These are phyloP conservation scores for Ectropis grisescens DNA, from an alignment of 1,140 invertebrate species.

Conservation along the genomic window DNA sequence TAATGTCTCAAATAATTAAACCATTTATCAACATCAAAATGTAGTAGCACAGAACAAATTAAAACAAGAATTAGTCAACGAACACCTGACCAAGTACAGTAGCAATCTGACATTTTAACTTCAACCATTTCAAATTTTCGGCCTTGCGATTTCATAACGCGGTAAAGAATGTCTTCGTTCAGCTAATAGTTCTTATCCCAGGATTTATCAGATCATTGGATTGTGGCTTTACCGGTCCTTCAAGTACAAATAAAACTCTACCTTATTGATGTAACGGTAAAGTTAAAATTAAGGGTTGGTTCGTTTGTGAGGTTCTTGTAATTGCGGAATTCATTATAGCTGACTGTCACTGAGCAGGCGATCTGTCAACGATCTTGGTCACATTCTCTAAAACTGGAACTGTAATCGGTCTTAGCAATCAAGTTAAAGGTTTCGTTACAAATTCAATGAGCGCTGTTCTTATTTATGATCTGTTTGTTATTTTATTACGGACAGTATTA, in stretches of 20 bases:
- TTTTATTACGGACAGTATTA: too few species aligned
- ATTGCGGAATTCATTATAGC: constrained; percentile 18
- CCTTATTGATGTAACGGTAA: constrained; percentile 1
- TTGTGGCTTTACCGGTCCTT: constrained; percentile 1
- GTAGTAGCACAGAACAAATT: too few species aligned
- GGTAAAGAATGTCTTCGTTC: constrained; percentile 3
- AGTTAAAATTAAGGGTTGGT: not conserved
- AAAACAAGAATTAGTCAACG: too few species aligned
- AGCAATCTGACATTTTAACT: too few species aligned
- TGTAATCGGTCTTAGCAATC: constrained; percentile 1
- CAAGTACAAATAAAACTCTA: constrained; percentile 1
- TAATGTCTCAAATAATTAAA: too few species aligned
- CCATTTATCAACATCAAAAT: too few species aligned
- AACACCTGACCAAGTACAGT: too few species aligned
- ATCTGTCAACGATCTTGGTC: constrained; percentile 9
- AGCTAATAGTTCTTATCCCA: constrained; percentile 13
- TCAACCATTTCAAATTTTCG: too few species aligned
- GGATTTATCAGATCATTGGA: constrained; percentile 8
- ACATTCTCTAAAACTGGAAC: constrained; percentile 8
- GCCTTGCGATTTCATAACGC: not conserved
- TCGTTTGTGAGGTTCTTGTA: constrained; percentile 6
- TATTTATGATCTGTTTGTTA: too few species aligned
- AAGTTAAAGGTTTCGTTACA: not conserved
- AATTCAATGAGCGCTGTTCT: too few species aligned
- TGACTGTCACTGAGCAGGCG: constrained; percentile 10